Evolutionary conservation across 2,797 vertebrate species (phyloP).

Genomic region (Pantherophis vulpinus): DNA sequence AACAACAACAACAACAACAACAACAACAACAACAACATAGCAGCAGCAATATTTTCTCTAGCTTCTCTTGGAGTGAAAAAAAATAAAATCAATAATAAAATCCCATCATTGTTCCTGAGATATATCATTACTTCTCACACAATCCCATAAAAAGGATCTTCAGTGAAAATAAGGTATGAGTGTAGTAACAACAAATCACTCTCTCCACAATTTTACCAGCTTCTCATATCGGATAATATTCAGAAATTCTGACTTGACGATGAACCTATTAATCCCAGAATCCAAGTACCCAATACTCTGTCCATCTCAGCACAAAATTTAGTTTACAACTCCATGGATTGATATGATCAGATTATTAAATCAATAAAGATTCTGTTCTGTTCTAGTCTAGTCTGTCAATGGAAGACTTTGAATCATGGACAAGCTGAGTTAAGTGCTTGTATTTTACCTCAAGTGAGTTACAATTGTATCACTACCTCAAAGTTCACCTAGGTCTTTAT

Average conservation of each 20-base stretch:
- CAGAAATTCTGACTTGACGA: not conserved
- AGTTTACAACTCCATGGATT: not conserved
- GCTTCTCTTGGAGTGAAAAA: not conserved
- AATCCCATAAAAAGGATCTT: not conserved
- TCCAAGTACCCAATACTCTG: not conserved
- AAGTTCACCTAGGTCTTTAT: not conserved
- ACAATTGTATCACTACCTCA: not conserved
- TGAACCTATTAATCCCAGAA: not conserved
- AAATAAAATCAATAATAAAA: not conserved
- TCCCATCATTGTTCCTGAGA: not conserved
- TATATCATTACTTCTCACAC: not conserved
- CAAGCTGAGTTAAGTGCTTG: not conserved
- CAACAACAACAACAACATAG: not conserved
- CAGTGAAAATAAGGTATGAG: not conserved
- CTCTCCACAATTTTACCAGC: not conserved
- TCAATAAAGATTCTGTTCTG: too few relatives aligned
- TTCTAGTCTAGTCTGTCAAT: too few relatives aligned
- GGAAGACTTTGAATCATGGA: not conserved
- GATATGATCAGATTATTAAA: too few relatives aligned
- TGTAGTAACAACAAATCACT: not conserved
- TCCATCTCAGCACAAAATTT: not conserved
- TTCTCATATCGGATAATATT: not conserved
- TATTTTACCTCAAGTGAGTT: not conserved
- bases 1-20: not conserved
- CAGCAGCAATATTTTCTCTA: not conserved